Evolutionary conservation across 2,113 vertebrate genomes (phyloP).

Genomic region (Aramus guarauna): DNA sequence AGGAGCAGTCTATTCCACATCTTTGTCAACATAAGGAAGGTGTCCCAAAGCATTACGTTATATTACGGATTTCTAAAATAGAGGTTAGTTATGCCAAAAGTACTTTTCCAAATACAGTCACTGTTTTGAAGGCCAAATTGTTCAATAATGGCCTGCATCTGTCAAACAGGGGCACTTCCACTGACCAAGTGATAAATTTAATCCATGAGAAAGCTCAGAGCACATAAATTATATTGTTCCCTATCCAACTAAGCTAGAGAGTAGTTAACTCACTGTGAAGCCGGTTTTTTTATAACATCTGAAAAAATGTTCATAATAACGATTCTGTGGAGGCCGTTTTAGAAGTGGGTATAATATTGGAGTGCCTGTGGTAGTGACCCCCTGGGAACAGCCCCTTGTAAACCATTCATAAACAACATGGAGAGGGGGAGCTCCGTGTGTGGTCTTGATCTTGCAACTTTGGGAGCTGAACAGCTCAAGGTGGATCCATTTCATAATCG

Average conservation of each 20-base stretch:
- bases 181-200: slow-evolving; percentile 60
- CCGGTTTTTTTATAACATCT: slow-evolving; percentile 21
- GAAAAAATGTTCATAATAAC: slow-evolving; percentile 52
- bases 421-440: slow-evolving; percentile 42
- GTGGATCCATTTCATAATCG: slow-evolving; percentile 55
- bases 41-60: background rate
- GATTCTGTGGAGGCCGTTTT: slow-evolving; percentile 10
- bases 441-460: slow-evolving; percentile 49
- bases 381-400: slow-evolving; percentile 44
- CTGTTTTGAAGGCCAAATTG: slow-evolving; percentile 43
- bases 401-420: slow-evolving; percentile 54
- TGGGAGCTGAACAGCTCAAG: slow-evolving; percentile 41
- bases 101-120: slow-evolving; percentile 6
- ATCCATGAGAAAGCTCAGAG: slow-evolving; percentile 55
- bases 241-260: slow-evolving; percentile 26
- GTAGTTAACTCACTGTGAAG: slow-evolving; percentile 48
- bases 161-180: slow-evolving; percentile 53
- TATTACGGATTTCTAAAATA: slow-evolving; percentile 3
- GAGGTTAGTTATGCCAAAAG: background rate
- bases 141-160: slow-evolving; percentile 43
- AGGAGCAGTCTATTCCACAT: background rate
- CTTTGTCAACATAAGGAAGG: background rate
- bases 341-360: slow-evolving; percentile 55
- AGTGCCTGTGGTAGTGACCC: slow-evolving; percentile 48
- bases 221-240: slow-evolving; percentile 55